Percentiles rank a stretch among this genome's conserved stretches.
Evolutionary conservation across 2,888 invertebrate species (phyloP).

Genomic region (Lycophotia porphyrea): DNA sequence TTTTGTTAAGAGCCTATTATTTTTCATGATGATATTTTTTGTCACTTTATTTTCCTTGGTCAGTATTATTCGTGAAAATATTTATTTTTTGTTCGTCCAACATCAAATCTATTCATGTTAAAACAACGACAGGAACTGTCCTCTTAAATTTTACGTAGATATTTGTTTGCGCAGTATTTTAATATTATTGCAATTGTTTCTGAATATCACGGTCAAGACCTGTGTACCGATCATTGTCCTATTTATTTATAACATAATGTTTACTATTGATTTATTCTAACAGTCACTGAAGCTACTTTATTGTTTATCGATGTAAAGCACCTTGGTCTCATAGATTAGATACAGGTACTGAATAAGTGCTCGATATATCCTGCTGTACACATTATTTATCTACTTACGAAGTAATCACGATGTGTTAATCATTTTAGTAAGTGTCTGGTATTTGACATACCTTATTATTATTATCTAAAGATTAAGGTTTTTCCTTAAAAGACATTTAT

Average conservation of each 20-base stretch:
- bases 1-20: background rate
- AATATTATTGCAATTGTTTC: background rate
- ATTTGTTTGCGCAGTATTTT: background rate
- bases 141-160: background rate
- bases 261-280: background rate
- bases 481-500: constrained; percentile 6
- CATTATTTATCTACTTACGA: constrained; percentile 30
- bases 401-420: constrained; percentile 29
- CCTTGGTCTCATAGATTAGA: constrained; percentile 46
- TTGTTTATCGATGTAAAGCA: constrained; percentile 42
- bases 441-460: constrained; percentile 14
- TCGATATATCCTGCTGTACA: constrained; percentile 34
- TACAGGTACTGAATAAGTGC: constrained; percentile 38
- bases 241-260: background rate
- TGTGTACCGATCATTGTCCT: background rate
- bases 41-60: background rate
- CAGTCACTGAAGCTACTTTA: constrained; percentile 12
- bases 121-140: background rate
- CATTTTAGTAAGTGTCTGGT: constrained; percentile 33
- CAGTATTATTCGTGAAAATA: background rate
- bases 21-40: background rate
- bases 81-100: background rate
- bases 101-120: background rate
- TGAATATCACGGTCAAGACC: background rate
- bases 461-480: constrained; percentile 14